phyloP scores from a whole-genome alignment of 2,888 invertebrate genomes.

The Notodonta ziczac region DNA sequence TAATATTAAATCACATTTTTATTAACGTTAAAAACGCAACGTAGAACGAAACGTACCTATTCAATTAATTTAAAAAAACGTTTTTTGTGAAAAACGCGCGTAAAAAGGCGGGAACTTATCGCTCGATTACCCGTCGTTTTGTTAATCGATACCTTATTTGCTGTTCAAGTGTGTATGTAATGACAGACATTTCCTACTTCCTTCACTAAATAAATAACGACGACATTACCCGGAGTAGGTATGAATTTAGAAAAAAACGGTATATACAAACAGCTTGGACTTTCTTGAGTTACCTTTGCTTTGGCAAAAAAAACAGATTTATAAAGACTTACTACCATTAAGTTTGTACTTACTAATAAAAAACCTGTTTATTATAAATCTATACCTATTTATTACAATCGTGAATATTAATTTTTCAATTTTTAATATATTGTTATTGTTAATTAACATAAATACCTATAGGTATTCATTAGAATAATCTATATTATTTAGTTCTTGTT shows the following conservation, averaged over 20 bases:
- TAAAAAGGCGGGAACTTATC: constrained; percentile 10
- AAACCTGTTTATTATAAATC: too few relatives aligned
- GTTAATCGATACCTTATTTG: constrained; percentile 1
- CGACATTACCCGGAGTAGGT: background rate
- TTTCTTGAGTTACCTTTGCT: too few relatives aligned
- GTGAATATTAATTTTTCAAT: too few relatives aligned
- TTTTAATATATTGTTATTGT: too few relatives aligned
- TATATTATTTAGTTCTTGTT: too few relatives aligned
- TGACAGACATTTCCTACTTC: constrained; percentile 23
- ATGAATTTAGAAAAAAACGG: background rate
- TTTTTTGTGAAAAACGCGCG: background rate
- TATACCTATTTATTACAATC: too few relatives aligned
- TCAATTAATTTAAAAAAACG: constrained; percentile 16
- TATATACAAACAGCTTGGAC: background rate
- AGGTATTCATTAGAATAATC: too few relatives aligned
- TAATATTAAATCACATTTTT: constrained; percentile 29
- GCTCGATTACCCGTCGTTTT: constrained; percentile 6
- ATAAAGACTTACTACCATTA: too few relatives aligned
- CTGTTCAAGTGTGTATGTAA: constrained; percentile 3
- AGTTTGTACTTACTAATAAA: too few relatives aligned
- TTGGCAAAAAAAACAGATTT: too few relatives aligned
- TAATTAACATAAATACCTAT: too few relatives aligned
- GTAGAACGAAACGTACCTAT: constrained; percentile 9
- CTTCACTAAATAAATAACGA: constrained; percentile 11
- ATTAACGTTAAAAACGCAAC: constrained; percentile 28